These are phyloP conservation scores for Panthera leo DNA, from an alignment of 2,113 vertebrate genomes.

Conservation along the genomic window DNA sequence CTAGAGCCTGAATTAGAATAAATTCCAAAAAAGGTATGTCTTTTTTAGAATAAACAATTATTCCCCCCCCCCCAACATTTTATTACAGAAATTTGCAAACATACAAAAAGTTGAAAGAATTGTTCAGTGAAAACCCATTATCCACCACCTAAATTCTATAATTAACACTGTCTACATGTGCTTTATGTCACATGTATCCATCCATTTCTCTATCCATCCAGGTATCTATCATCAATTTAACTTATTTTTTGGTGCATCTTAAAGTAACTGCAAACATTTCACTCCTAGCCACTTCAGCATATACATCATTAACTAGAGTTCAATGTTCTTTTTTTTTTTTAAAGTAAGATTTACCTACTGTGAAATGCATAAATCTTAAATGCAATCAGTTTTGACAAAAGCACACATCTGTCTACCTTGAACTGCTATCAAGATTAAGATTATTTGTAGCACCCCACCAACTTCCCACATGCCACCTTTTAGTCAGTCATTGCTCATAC, in stretches of 20 bases:
- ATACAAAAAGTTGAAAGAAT: constrained; percentile 18
- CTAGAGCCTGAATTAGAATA: constrained; percentile 26
- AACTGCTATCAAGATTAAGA: background rate
- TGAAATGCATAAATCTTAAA: background rate
- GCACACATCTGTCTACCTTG: background rate
- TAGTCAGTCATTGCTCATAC: background rate
- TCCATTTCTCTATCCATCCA: background rate
- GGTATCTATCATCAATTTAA: background rate
- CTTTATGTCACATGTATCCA: background rate
- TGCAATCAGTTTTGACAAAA: background rate
- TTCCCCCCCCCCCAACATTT: background rate
- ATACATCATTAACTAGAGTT: background rate
- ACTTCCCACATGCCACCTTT: background rate
- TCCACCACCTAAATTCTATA: background rate
- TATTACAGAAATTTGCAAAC: constrained; percentile 7
- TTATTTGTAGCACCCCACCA: background rate
- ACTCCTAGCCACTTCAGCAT: background rate
- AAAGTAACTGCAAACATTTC: background rate
- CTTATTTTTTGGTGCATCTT: constrained; percentile 23
- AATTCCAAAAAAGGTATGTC: background rate
- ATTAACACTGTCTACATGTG: background rate
- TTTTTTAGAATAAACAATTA: constrained; percentile 33
- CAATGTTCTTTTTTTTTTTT: background rate
- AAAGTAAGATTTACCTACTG: background rate
- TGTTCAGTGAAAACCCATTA: background rate